Conservation (phyloP, 2,113 vertebrate species). For the Pelmatolapia mariae region DNA sequence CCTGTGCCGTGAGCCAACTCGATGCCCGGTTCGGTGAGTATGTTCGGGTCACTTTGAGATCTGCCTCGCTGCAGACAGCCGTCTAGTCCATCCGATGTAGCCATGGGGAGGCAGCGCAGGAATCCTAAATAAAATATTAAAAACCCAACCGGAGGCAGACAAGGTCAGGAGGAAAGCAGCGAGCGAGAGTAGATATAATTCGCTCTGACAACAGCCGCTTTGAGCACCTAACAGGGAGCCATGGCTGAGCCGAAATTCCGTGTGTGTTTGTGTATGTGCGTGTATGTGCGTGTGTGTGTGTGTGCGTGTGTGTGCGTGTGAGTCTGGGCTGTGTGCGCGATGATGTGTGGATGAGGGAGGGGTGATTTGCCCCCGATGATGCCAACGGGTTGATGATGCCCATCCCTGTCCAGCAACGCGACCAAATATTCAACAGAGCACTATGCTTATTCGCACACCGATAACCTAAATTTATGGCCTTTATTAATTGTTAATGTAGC, state of each 20-base stretch:
- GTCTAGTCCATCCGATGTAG: conserved; percentile 85
- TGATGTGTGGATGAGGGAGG: conserved; percentile 51
- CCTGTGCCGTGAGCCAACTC: conserved; percentile 80
- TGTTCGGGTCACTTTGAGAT: conserved; percentile 96
- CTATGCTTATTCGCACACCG: neutral
- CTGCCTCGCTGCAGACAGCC: conserved; percentile 90
- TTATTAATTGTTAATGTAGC: neutral
- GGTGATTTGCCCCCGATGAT: conserved; percentile 53
- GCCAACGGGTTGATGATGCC: conserved; percentile 48
- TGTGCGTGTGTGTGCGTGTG: conserved; percentile 4
- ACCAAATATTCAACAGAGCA: neutral
- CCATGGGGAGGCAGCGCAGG: conserved; percentile 79
- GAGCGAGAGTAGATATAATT: conserved; percentile 58
- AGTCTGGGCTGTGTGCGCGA: conserved; percentile 20
- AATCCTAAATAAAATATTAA: conserved; percentile 72
- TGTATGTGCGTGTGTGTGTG: conserved; percentile 2
- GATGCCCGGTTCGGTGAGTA: conserved; percentile 81
- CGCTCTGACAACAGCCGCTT: conserved; percentile 69
- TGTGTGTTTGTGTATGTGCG: conserved; percentile 18
- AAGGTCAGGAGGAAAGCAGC: conserved; percentile 77
- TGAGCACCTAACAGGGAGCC: conserved; percentile 68
- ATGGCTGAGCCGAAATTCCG: conserved; percentile 61
- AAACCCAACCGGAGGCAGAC: conserved; percentile 70
- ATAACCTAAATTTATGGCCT: neutral
- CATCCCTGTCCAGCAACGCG: conserved; percentile 45